Evolutionary conservation across 2,113 vertebrate genomes (phyloP), one percentile per base, ranked within the genome.

Genomic region (Cygnus buccinator): DNA sequence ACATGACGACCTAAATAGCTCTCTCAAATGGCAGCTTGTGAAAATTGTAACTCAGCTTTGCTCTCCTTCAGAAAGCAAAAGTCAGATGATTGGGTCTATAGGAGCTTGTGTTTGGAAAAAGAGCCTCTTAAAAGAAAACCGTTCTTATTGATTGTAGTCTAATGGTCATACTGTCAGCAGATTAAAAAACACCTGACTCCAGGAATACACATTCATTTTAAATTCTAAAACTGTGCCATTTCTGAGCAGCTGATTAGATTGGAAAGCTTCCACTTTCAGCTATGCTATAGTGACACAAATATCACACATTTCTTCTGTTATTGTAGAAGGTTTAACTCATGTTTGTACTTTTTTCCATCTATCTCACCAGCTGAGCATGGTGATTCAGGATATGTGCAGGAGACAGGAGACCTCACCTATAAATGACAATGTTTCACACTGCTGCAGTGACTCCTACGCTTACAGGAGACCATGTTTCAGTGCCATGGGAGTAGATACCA

Each of bases 401-500:
- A 96, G 61, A 28, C 97, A 98, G 16, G 65, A 97, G 79, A 65
- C 23, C 22, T 78, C 15, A 4, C 96, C 97, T 3, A 11, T 98
- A 15, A 98, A 98, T 3, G 93, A 98, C 6, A 71, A 97, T 0
- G 92, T 98, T 6, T 46, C 87, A 4, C 97, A 89, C 1, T 98
- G 98, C 97, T 98, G 98, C 89, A 88, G 72, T 0, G 93, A 97
- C 1, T 95, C 97, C 4, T 98, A 98, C 7, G 71, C 97, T 6
- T 18, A 74, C 80, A 97, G 90, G 86, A 97, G 98, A 61, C 95
- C 97, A 0, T 98, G 98, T 25, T 98, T 98, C 89, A 97, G 96
- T 50, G 87, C 82, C 46, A 58, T 98, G 82, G 95, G 95, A 14
- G 21, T 87, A 3, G 98, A 98, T 6, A 88, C 96, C 65, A 97